Percentiles rank a stretch among this genome's conserved stretches.
Evolutionary conservation across 2,888 invertebrate genomes (phyloP).

Genomic region (Coelopa pilipes): DNA sequence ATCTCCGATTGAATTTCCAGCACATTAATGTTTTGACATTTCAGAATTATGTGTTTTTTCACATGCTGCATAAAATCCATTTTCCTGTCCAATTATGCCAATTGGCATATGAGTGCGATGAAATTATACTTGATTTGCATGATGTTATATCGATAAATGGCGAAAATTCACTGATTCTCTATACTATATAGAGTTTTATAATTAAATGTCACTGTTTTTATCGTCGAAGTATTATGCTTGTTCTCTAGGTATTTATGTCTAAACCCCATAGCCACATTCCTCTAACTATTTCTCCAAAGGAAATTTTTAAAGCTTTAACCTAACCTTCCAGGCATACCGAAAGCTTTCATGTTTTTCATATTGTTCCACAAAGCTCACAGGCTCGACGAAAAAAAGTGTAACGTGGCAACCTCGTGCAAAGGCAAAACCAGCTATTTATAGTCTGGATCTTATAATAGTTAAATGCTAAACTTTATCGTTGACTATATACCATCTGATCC

Average conservation of each 20-base stretch:
- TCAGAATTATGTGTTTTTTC: neutral
- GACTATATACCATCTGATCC: no score
- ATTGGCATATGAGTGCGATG: no score
- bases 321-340: constrained; percentile 18
- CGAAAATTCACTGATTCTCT: neutral
- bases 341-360: constrained; percentile 6
- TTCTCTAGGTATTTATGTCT: constrained; percentile 8
- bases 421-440: no score
- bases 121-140: no score
- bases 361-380: constrained; percentile 1
- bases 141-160: no score
- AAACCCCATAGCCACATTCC: constrained; percentile 24
- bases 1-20: neutral
- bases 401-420: no score
- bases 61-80: neutral
- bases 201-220: constrained; percentile 8
- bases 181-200: constrained; percentile 16
- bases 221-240: constrained; percentile 9
- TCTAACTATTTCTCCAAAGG: constrained; percentile 13
- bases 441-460: no score
- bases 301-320: constrained; percentile 27
- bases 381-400: no score
- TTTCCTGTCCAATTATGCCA: no score
- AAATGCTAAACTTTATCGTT: no score
- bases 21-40: no score